Conservation (phyloP, 2,113 vertebrate genomes). For the Apodemus sylvaticus region DNA sequence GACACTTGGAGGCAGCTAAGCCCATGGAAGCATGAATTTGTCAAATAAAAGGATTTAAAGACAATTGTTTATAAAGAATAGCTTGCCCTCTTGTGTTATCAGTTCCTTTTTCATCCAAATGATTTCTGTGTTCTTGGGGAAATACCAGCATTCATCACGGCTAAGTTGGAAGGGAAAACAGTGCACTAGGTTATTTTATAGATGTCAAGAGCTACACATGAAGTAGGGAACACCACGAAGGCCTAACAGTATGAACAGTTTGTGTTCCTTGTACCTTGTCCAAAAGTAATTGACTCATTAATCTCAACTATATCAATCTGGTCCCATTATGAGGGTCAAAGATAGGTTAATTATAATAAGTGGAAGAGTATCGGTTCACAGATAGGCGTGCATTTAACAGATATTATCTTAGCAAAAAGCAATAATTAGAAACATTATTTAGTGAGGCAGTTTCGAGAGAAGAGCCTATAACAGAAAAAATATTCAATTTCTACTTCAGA, state of each 20-base stretch:
- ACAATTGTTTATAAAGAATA: conserved; percentile 71
- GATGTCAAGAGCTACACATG: conserved; percentile 71
- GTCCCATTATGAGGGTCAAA: conserved; percentile 79
- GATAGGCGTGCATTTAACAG: conserved; percentile 72
- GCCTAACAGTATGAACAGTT: conserved; percentile 71
- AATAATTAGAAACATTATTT: conserved; percentile 67
- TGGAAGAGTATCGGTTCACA: conserved; percentile 59
- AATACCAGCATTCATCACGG: conserved; percentile 59
- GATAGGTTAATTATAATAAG: conserved; percentile 83
- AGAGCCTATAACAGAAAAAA: neutral
- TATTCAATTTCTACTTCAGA: neutral
- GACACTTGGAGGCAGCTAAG: conserved; percentile 32
- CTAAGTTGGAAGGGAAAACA: conserved; percentile 66
- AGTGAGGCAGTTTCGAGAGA: conserved; percentile 54
- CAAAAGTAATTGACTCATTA: conserved; percentile 86
- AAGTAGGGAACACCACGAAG: conserved; percentile 55
- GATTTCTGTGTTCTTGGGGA: conserved; percentile 71
- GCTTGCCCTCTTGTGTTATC: conserved; percentile 57
- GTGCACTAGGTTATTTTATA: conserved; percentile 71
- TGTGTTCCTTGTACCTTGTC: conserved; percentile 80
- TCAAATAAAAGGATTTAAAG: conserved; percentile 76
- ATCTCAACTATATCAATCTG: conserved; percentile 80
- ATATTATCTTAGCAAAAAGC: conserved; percentile 60
- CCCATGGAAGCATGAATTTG: conserved; percentile 64
- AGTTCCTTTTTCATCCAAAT: conserved; percentile 76